phyloP scores from a whole-genome alignment of 1,140 invertebrate genomes.

The Drosophila guanche region DNA sequence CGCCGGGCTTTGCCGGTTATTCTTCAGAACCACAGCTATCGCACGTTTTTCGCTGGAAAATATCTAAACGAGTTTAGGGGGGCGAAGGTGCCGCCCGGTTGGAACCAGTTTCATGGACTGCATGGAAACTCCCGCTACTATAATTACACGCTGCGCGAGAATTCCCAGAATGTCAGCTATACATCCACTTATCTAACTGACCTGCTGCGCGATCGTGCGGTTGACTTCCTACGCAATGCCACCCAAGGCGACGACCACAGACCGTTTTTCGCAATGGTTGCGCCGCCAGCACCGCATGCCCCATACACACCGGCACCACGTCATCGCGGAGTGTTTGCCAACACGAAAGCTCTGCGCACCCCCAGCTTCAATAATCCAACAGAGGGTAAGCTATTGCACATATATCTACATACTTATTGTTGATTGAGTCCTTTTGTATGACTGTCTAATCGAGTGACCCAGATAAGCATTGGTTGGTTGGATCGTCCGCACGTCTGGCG shows the following conservation, averaged over 20 bases:
- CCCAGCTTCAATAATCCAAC: slow-evolving; percentile 88
- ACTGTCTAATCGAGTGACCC: slow-evolving; percentile 29
- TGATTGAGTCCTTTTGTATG: neutral
- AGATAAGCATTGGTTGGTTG: slow-evolving; percentile 93
- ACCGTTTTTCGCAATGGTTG: slow-evolving; percentile 93
- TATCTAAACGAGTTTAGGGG: slow-evolving; percentile 93
- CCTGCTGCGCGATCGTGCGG: slow-evolving; percentile 87
- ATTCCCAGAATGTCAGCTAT: slow-evolving; percentile 87
- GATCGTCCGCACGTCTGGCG: slow-evolving; percentile 87
- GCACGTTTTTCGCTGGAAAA: slow-evolving; percentile 93
- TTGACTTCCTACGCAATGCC: slow-evolving; percentile 85
- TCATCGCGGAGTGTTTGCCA: slow-evolving; percentile 87
- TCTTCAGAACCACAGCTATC: slow-evolving; percentile 87
- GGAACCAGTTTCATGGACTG: slow-evolving; percentile 91
- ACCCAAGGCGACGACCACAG: slow-evolving; percentile 15
- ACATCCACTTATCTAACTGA: slow-evolving; percentile 92
- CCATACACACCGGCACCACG: slow-evolving; percentile 92
- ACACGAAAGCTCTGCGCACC: slow-evolving; percentile 87
- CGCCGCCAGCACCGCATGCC: slow-evolving; percentile 92
- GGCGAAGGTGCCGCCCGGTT: slow-evolving; percentile 89
- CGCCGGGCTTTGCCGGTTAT: slow-evolving; percentile 87
- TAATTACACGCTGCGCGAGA: slow-evolving; percentile 93
- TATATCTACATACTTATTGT: neutral
- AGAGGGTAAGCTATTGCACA: slow-evolving; percentile 32
- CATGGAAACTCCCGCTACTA: slow-evolving; percentile 95